A percentile compares a stretch with the other conserved stretches of the same genome.
Conservation (phyloP, 2,888 invertebrate species). For the Caenorhabditis sp. region DNA sequence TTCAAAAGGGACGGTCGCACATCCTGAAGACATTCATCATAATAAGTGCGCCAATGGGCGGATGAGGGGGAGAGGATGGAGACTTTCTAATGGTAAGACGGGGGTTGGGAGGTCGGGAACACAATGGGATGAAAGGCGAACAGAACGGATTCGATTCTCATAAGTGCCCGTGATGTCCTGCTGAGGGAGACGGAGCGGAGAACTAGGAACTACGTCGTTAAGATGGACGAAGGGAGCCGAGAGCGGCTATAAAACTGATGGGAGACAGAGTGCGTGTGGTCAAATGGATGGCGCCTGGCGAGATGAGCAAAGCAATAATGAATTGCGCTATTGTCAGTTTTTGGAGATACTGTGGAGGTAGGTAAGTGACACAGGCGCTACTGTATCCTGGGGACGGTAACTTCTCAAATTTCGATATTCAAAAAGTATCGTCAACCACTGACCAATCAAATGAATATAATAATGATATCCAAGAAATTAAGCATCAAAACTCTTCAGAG, state of each 20-base stretch:
- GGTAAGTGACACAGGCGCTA: too few species aligned
- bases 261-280: slow-evolving; percentile 34
- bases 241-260: slow-evolving; percentile 40
- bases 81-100: slow-evolving; percentile 9
- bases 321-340: too few species aligned
- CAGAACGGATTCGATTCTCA: slow-evolving; percentile 38
- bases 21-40: slow-evolving; percentile 43
- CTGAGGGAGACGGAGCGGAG: slow-evolving; percentile 4
- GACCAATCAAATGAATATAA: slow-evolving; percentile 14
- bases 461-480: slow-evolving; percentile 32
- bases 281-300: too few species aligned
- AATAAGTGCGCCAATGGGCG: slow-evolving; percentile 47
- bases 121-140: slow-evolving; percentile 14
- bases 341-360: too few species aligned
- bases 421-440: neutral
- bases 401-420: too few species aligned
- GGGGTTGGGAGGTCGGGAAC: slow-evolving; percentile 36
- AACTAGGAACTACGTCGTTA: slow-evolving; percentile 27
- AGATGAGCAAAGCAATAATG: too few species aligned
- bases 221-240: slow-evolving; percentile 10
- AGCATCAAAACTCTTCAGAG: slow-evolving; percentile 34
- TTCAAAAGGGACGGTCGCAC: slow-evolving; percentile 12
- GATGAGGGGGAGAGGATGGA: neutral
- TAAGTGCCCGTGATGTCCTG: slow-evolving; percentile 43
- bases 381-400: too few species aligned